Evolutionary conservation across 1,140 invertebrate genomes (phyloP).

Genomic region (Caenorhabditis latens): DNA sequence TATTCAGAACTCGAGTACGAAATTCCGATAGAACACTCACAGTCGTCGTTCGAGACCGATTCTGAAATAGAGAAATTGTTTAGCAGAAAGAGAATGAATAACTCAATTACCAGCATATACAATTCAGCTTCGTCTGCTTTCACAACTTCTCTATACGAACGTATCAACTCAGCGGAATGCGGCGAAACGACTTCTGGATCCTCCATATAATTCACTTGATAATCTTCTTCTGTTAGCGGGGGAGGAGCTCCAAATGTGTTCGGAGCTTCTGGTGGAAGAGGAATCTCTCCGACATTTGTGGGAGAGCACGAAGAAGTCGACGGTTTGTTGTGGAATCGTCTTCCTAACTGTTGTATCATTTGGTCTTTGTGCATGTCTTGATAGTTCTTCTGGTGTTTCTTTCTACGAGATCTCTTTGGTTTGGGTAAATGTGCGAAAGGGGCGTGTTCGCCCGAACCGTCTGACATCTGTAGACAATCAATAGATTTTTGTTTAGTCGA

Average conservation of each 20-base stretch:
- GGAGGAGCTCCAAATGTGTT: conserved; percentile 3
- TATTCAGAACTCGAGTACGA: not conserved
- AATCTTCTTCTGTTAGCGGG: not conserved
- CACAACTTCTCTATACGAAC: not conserved
- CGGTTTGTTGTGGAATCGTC: conserved; percentile 17
- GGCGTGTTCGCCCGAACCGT: too few species aligned
- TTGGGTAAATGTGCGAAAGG: not conserved
- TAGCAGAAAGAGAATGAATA: not conserved
- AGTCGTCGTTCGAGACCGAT: not conserved
- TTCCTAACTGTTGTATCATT: conserved; percentile 1
- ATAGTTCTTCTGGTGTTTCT: not conserved
- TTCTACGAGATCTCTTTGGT: not conserved
- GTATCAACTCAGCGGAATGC: not conserved
- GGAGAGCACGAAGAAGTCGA: not conserved
- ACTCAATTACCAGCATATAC: not conserved
- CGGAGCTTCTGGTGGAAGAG: not conserved
- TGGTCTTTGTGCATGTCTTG: not conserved
- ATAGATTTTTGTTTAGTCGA: not conserved
- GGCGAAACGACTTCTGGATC: not conserved
- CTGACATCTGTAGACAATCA: too few species aligned
- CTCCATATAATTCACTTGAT: not conserved
- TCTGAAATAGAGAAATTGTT: not conserved
- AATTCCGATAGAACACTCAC: not conserved
- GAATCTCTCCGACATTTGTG: not conserved
- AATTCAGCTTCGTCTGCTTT: conserved; percentile 9